A percentile compares a stretch with the other conserved stretches of the same genome.
Evolutionary conservation across 2,113 vertebrate genomes (phyloP).

Genomic region (Zeus faber): DNA sequence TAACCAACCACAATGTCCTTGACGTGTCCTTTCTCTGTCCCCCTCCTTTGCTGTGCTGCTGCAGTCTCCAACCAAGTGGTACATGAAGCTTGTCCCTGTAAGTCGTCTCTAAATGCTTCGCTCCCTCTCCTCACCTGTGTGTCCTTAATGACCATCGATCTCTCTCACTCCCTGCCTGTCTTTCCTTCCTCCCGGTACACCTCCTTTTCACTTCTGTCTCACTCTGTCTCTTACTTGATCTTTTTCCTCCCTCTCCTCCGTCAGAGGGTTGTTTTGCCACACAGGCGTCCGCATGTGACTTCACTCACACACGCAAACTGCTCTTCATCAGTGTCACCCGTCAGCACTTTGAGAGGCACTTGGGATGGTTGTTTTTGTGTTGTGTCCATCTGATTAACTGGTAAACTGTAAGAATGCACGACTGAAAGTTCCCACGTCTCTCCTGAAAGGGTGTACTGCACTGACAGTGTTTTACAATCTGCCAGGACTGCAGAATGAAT

Average conservation of each 20-base stretch:
- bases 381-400: no score
- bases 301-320: no score
- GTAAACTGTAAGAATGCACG: no score
- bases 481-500: no score
- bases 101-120: constrained; percentile 74
- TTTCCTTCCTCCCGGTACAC: neutral
- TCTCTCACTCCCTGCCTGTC: constrained; percentile 6
- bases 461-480: no score
- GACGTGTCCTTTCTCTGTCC: constrained; percentile 45
- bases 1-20: constrained; percentile 51
- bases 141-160: constrained; percentile 23
- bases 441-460: no score
- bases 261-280: no score
- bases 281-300: no score
- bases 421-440: no score
- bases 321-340: no score
- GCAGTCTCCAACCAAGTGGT: constrained; percentile 99
- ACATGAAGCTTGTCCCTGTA: constrained; percentile 99
- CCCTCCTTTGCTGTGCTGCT: constrained; percentile 58
- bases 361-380: no score
- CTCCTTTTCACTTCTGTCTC: neutral
- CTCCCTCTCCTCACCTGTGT: constrained; percentile 47
- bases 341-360: no score
- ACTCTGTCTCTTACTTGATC: neutral
- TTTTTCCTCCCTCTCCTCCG: neutral